These are phyloP conservation scores for Sebastes jordani DNA, from an alignment of 2,797 vertebrate species.

Conservation along the genomic window DNA sequence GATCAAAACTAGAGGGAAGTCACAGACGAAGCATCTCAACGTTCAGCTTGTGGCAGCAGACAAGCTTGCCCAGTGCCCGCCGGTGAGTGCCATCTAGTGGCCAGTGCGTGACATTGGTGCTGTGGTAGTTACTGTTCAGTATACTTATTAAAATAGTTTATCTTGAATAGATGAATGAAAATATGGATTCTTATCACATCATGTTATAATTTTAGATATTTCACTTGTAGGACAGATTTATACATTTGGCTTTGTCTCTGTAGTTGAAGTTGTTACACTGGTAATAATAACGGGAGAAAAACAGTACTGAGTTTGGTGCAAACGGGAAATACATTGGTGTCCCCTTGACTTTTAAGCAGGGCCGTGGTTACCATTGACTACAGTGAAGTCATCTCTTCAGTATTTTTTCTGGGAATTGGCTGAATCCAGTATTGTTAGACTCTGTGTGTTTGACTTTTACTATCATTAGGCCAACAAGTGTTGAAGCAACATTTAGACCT, in stretches of 20 bases:
- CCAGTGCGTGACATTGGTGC: background rate
- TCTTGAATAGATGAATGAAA: background rate
- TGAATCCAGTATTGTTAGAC: background rate
- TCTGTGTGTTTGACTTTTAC: background rate
- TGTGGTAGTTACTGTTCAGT: background rate
- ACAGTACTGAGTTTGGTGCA: background rate
- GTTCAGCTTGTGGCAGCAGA: conserved; percentile 98
- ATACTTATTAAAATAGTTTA: background rate
- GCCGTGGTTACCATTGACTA: background rate
- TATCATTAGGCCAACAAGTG: background rate
- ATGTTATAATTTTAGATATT: background rate
- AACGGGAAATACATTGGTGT: background rate
- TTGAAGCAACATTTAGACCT: background rate
- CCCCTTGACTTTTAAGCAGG: background rate
- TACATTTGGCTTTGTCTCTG: background rate
- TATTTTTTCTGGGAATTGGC: background rate
- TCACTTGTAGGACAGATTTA: too few relatives aligned
- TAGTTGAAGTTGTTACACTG: background rate
- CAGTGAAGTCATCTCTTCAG: background rate
- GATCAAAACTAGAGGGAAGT: conserved; percentile 98
- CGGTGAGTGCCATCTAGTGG: conserved; percentile 82
- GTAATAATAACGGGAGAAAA: background rate
- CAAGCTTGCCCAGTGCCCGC: conserved; percentile 95
- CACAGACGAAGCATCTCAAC: conserved; percentile 98
- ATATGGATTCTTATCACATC: background rate